Evolutionary conservation across 1,140 invertebrate species (phyloP).

Genomic region (Scylla paramamosain): DNA sequence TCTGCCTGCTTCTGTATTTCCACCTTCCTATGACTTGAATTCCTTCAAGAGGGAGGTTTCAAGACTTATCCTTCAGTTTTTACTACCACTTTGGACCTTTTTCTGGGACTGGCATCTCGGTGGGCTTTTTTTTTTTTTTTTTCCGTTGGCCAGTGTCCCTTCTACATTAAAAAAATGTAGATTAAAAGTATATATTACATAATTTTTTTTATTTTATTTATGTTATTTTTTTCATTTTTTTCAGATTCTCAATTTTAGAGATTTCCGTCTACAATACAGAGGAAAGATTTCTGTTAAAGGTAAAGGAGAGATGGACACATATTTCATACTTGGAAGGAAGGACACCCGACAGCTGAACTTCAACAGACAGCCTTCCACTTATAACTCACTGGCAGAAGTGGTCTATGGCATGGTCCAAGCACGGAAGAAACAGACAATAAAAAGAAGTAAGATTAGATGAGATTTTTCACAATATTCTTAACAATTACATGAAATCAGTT

Average conservation of each 20-base stretch:
- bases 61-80: too few species aligned
- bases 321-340: slow-evolving; percentile 88
- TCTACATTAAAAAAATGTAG: too few species aligned
- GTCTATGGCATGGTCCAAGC: slow-evolving; percentile 93
- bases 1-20: too few species aligned
- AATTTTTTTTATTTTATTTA: slow-evolving; percentile 1
- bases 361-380: slow-evolving; percentile 86
- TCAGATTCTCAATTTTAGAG: slow-evolving; percentile 86
- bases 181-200: too few species aligned
- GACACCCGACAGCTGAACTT: slow-evolving; percentile 81
- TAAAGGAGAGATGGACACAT: slow-evolving; percentile 97
- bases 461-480: not conserved
- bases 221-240: slow-evolving; percentile 40
- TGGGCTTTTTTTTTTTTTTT: not conserved
- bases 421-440: slow-evolving; percentile 78
- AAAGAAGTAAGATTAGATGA: slow-evolving; percentile 69
- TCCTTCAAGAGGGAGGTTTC: too few species aligned
- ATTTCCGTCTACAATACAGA: slow-evolving; percentile 88
- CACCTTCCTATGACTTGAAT: too few species aligned
- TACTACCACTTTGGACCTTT: too few species aligned
- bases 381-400: slow-evolving; percentile 89
- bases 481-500: too few species aligned
- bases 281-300: slow-evolving; percentile 95
- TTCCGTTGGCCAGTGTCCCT: too few species aligned
- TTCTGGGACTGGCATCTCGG: too few species aligned